phyloP scores from a whole-genome alignment of 2,797 vertebrate genomes.

The Tiaroga cobitis region DNA sequence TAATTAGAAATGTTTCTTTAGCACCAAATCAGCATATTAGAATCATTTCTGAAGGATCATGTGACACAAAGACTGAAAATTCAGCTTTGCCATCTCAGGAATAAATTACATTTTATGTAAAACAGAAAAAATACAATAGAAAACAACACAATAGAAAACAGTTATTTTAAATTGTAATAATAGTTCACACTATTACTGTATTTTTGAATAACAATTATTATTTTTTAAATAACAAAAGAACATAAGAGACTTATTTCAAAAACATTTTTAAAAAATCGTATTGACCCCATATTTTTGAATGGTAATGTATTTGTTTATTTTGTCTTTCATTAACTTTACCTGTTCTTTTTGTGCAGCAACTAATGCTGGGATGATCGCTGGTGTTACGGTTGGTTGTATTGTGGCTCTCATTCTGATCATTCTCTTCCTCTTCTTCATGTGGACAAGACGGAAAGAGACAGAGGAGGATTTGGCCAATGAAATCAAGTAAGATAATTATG shows the following conservation, averaged over 20 bases:
- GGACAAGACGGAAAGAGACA: slow-evolving; percentile 77
- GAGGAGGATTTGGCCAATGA: slow-evolving; percentile 92
- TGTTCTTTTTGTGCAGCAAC: slow-evolving; percentile 68
- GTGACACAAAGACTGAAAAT: neutral
- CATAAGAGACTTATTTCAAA: neutral
- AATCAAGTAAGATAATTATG: slow-evolving; percentile 86
- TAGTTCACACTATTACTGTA: neutral
- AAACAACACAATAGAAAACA: neutral
- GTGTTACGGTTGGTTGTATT: slow-evolving; percentile 85
- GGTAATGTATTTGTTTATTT: neutral
- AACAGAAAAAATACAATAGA: neutral
- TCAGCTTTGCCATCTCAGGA: neutral
- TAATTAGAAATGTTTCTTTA: neutral
- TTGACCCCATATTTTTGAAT: neutral
- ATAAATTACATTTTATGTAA: neutral
- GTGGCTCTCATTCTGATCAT: slow-evolving; percentile 77
- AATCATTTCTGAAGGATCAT: neutral
- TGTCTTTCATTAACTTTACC: neutral
- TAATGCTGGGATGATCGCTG: slow-evolving; percentile 82
- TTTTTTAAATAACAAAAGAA: neutral
- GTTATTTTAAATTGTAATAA: neutral
- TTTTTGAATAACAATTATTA: neutral
- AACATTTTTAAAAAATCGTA: neutral
- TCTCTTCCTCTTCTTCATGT: slow-evolving; percentile 75
- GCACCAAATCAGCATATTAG: neutral